Conservation (phyloP, 2,797 vertebrate genomes). For the Aeoliscus strigatus region DNA sequence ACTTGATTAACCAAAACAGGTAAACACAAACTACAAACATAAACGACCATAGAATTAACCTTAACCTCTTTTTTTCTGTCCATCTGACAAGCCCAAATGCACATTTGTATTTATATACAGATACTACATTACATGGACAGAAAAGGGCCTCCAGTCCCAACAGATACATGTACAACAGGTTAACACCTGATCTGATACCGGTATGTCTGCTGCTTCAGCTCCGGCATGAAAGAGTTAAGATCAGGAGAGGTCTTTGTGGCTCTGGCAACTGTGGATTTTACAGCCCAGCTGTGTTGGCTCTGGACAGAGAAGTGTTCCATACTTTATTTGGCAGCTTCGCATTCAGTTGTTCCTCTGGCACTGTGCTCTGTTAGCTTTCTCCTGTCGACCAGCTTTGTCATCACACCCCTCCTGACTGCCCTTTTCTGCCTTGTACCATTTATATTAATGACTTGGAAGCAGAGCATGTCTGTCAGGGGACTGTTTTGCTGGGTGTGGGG, state of each 20-base stretch:
- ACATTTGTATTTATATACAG: constrained; percentile 5
- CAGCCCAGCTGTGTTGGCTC: constrained; percentile 36
- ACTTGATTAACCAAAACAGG: too few relatives aligned
- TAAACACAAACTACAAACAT: too few relatives aligned
- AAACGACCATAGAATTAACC: too few relatives aligned
- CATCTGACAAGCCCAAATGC: too few relatives aligned
- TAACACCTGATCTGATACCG: background rate
- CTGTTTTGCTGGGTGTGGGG: constrained; percentile 12
- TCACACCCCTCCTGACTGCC: constrained; percentile 10
- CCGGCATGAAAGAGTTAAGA: constrained; percentile 14
- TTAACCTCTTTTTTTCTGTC: too few relatives aligned
- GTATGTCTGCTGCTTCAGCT: too few relatives aligned
- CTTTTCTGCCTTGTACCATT: constrained; percentile 6
- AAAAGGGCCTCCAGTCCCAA: too few relatives aligned
- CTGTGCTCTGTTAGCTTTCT: constrained; percentile 8
- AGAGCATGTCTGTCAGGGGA: constrained; percentile 23
- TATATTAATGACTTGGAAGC: constrained; percentile 20
- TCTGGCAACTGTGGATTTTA: constrained; percentile 29
- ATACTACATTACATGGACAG: too few relatives aligned
- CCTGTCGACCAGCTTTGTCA: constrained; percentile 4
- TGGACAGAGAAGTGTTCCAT: constrained; percentile 8
- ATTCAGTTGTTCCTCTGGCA: constrained; percentile 10
- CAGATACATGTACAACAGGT: background rate
- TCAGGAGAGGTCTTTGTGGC: constrained; percentile 19
- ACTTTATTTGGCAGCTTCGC: constrained; percentile 21